phyloP scores from a whole-genome alignment of 2,888 invertebrate genomes.

The Spodoptera littoralis region DNA sequence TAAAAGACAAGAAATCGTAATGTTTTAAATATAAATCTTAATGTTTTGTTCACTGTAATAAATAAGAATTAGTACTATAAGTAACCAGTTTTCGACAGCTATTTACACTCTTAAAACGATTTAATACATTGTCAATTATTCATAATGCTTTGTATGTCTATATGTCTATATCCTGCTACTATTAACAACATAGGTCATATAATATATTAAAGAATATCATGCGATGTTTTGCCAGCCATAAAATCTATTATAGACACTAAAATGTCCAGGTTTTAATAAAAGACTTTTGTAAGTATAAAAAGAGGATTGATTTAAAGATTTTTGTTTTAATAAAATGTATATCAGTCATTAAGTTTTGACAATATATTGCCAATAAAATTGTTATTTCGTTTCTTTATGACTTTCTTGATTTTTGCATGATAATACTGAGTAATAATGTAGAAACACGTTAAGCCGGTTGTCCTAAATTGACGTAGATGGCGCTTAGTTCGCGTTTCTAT shows the following conservation, averaged over 20 bases:
- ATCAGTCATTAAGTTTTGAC: constrained; percentile 33
- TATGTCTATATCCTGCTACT: background rate
- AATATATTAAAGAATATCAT: constrained; percentile 8
- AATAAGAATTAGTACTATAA: constrained; percentile 11
- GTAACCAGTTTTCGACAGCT: constrained; percentile 6
- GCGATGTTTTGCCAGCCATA: constrained; percentile 29
- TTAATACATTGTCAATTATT: constrained; percentile 12
- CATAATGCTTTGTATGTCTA: background rate
- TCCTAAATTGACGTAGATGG: constrained; percentile 39
- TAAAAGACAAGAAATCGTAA: constrained; percentile 22
- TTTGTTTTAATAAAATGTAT: constrained; percentile 29
- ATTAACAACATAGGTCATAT: constrained; percentile 1
- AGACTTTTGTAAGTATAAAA: constrained; percentile 38
- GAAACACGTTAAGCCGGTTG: constrained; percentile 28
- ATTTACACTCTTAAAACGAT: constrained; percentile 9
- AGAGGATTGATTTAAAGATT: constrained; percentile 25
- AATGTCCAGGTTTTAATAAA: constrained; percentile 33
- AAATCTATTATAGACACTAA: constrained; percentile 23
- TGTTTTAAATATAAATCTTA: constrained; percentile 18
- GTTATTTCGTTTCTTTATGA: constrained; percentile 33
- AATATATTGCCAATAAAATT: constrained; percentile 36
- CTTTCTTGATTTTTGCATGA: constrained; percentile 4
- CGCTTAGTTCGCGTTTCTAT: constrained; percentile 41
- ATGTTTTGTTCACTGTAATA: constrained; percentile 18
- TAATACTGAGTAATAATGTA: constrained; percentile 11